These are phyloP conservation scores for Eulithis prunata DNA, from an alignment of 2,888 invertebrate genomes.

Conservation along the genomic window DNA sequence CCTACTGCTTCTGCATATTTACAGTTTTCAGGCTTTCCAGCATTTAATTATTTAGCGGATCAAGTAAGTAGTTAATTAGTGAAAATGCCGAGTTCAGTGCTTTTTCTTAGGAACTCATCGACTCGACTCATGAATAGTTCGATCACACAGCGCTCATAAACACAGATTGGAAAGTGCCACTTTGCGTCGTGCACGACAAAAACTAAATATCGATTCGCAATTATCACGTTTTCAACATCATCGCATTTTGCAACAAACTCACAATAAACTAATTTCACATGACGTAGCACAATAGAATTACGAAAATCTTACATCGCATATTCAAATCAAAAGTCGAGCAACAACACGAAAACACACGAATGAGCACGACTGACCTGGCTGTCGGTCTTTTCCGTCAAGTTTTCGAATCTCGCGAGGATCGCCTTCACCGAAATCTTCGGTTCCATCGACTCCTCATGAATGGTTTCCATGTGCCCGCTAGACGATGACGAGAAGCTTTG, in stretches of 20 bases:
- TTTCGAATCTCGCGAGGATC: conserved; percentile 92
- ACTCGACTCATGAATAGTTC: conserved; percentile 56
- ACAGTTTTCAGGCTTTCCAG: too few species aligned
- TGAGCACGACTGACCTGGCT: conserved; percentile 52
- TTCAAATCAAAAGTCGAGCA: conserved; percentile 34
- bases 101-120: conserved; percentile 19
- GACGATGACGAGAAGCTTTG: conserved; percentile 83
- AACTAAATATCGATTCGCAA: conserved; percentile 43
- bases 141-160: conserved; percentile 52
- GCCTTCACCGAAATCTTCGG: conserved; percentile 93
- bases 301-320: conserved; percentile 36
- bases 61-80: conserved; percentile 1
- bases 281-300: conserved; percentile 44
- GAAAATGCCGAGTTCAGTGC: conserved; percentile 1
- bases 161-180: conserved; percentile 57
- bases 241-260: conserved; percentile 49
- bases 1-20: too few species aligned
- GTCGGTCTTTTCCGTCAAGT: conserved; percentile 83
- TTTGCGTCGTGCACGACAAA: conserved; percentile 34
- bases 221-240: conserved; percentile 53
- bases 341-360: conserved; percentile 29
- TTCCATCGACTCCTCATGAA: conserved; percentile 90
- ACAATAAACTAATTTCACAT: conserved; percentile 48
- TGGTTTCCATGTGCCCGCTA: conserved; percentile 91
- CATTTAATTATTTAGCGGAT: neutral